Conservation (phyloP, 2,113 vertebrate genomes). For the Tachysurus vachellii region DNA sequence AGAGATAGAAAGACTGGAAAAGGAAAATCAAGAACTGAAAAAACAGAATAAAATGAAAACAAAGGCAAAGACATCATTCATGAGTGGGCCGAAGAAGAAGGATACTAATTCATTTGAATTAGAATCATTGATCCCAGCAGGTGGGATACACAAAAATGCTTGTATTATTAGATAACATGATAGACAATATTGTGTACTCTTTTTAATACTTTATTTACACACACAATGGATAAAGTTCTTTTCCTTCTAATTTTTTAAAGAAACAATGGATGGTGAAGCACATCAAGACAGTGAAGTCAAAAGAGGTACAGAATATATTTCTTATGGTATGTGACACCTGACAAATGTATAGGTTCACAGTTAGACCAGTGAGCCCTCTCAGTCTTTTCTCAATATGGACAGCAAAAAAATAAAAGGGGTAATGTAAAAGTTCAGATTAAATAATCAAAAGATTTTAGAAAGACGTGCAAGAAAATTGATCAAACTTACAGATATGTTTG, state of each 20-base stretch:
- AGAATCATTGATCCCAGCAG: neutral
- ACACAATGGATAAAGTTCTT: too few relatives aligned
- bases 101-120: neutral
- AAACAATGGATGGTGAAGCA: neutral
- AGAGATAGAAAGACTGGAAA: neutral
- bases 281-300: neutral
- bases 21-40: neutral
- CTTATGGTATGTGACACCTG: neutral
- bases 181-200: too few relatives aligned
- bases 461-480: neutral
- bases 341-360: neutral
- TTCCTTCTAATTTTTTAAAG: neutral
- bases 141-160: neutral
- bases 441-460: neutral
- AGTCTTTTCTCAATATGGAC: neutral
- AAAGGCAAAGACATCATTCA: neutral
- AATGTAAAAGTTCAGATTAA: too few relatives aligned
- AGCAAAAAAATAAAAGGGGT: neutral
- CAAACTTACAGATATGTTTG: neutral
- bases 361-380: neutral
- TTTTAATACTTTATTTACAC: too few relatives aligned
- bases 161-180: neutral
- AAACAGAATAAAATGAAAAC: neutral
- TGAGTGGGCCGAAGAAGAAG: accelerated
- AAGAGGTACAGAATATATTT: neutral